Percentiles rank a stretch among this genome's conserved stretches.
Evolutionary conservation across 2,113 vertebrate genomes (phyloP).

Genomic region (Phainopepla nitens): DNA sequence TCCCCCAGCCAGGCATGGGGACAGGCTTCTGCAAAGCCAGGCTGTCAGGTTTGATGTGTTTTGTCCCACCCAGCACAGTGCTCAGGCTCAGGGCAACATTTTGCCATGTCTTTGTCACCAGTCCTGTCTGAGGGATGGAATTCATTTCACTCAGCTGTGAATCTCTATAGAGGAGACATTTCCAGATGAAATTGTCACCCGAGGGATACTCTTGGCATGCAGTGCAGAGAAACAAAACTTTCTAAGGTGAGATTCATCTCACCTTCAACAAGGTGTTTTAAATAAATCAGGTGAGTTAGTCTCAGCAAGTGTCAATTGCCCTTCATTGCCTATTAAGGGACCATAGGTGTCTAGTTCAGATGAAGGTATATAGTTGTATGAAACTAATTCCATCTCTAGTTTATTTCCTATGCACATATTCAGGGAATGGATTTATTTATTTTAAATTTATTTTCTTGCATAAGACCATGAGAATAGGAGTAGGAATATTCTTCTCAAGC

Average conservation of each 20-base stretch:
- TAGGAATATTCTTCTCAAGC: neutral
- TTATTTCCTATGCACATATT: neutral
- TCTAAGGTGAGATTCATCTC: neutral
- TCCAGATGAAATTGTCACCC: neutral
- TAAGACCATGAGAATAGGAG: neutral
- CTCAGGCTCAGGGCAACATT: neutral
- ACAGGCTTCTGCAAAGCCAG: neutral
- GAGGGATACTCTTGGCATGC: neutral
- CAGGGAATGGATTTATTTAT: neutral
- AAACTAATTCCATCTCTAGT: neutral
- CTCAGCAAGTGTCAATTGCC: neutral
- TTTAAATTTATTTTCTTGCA: neutral
- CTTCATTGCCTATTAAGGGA: neutral
- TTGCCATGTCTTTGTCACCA: neutral
- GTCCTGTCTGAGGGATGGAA: neutral
- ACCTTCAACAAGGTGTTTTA: neutral
- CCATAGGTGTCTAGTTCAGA: neutral
- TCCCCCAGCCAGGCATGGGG: neutral
- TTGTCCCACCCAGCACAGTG: neutral
- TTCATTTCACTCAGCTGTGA: neutral
- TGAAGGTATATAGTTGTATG: neutral
- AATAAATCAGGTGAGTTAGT: neutral
- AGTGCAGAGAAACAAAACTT: neutral
- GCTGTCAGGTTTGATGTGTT: accelerated
- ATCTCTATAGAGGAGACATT: neutral